These are phyloP conservation scores for Coranthus polyacanthus DNA, from an alignment of 2,797 vertebrate species.

Conservation along the genomic window DNA sequence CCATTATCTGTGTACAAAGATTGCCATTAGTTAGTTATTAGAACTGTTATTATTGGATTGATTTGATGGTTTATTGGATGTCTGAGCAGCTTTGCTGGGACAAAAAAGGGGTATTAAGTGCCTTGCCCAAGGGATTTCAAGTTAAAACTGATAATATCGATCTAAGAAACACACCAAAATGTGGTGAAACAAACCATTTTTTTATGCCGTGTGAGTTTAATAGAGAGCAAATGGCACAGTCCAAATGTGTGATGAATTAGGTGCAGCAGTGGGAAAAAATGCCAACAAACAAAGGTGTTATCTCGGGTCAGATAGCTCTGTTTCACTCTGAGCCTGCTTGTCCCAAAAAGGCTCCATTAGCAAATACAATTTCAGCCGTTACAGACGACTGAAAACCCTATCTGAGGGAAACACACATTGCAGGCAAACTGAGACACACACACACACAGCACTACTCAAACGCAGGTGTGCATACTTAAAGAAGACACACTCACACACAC, in stretches of 20 bases:
- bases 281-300: conserved; percentile 66
- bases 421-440: conserved; percentile 30
- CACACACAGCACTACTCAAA: conserved; percentile 11
- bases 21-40: conserved; percentile 13
- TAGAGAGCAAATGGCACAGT: conserved; percentile 39
- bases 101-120: conserved; percentile 22
- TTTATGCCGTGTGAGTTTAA: conserved; percentile 29
- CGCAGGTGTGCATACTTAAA: conserved; percentile 33
- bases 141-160: conserved; percentile 25
- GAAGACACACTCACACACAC: conserved; percentile 16
- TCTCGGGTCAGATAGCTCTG: conserved; percentile 69
- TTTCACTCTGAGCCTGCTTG: conserved; percentile 65
- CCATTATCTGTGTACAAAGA: conserved; percentile 42
- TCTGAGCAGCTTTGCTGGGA: conserved; percentile 1
- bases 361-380: conserved; percentile 80
- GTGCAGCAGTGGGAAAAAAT: conserved; percentile 51
- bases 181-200: conserved; percentile 14
- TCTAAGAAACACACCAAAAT: conserved; percentile 31
- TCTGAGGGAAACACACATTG: conserved; percentile 57
- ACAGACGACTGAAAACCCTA: conserved; percentile 73
- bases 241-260: conserved; percentile 51
- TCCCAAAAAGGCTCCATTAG: conserved; percentile 76
- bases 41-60: too few relatives aligned
- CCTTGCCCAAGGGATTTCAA: conserved; percentile 19
- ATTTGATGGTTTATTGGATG: neutral